Evolutionary conservation across 92 coral and sea anemone genomes (phyloP).

Genomic region (Heteractis magnifica): DNA sequence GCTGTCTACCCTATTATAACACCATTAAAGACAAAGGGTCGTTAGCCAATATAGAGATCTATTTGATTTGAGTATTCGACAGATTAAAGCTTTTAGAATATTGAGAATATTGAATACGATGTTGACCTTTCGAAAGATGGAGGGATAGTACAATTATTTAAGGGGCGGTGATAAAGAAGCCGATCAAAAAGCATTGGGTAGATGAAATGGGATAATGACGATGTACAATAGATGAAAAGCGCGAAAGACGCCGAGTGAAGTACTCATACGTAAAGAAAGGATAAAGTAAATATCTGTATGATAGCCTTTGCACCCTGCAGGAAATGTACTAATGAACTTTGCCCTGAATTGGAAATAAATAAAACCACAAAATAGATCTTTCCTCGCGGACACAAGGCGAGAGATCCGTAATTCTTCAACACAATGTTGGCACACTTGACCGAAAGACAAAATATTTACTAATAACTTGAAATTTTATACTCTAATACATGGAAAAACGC

Average conservation of each 20-base stretch:
- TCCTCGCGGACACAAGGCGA: not conserved
- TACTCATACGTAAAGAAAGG: not conserved
- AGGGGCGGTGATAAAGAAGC: constrained; percentile 2
- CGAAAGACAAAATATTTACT: not conserved
- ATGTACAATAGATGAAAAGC: not conserved
- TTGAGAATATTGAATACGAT: constrained; percentile 9
- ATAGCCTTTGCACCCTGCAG: not conserved
- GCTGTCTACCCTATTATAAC: not conserved
- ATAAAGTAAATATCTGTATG: not conserved
- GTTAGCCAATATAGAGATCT: constrained; percentile 9
- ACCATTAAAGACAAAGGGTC: constrained; percentile 20
- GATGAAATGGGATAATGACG: not conserved
- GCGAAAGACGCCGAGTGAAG: not conserved
- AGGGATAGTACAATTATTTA: not conserved
- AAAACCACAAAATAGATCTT: not conserved
- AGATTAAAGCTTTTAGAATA: constrained; percentile 5
- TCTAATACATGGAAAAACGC: not conserved
- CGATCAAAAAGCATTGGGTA: not conserved
- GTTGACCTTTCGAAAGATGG: constrained; percentile 6
- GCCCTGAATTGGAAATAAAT: not conserved
- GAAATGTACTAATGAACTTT: not conserved
- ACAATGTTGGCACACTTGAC: constrained; percentile 10
- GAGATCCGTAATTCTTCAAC: not conserved
- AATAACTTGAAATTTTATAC: not conserved
- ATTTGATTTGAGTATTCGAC: constrained; percentile 3